Evolutionary conservation across 2,888 invertebrate species (phyloP), one percentile per base, ranked within the genome.

Genomic region (Lypha dubia): DNA sequence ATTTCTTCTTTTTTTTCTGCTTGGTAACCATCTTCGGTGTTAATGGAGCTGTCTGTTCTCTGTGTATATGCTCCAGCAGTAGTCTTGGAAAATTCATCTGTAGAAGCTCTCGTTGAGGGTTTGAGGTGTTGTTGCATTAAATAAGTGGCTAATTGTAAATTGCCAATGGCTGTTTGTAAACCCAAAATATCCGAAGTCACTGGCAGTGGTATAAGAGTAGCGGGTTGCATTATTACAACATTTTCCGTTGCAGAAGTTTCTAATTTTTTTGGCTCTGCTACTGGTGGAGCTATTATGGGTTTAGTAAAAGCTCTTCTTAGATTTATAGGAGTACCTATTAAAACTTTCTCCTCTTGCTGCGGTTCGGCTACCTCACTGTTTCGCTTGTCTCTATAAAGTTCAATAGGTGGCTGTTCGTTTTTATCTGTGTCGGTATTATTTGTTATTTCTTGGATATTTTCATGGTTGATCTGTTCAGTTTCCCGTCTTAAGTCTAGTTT

Each of bases 301-400:
- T 91, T 93, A 85, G 85, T 92, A 86, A 90, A 86, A 41, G 88
- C 88, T 63, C 89, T 90, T 5, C 91, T 87, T 5, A 89, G 89
- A 87, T 90, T 93, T 49, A 92, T 93, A 76, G 91, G 93, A 63
- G 91, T 91, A 58, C 91, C 93, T 79, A 91, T 93, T 67, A 91
- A 88, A 51, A 91, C 91, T 86, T 88, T 93, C 79, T 92, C 92
- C 58, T 90, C 92, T 62, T 87, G 88, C 17, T 83, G 58, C 1
- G 53, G n/a, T 15, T 22, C 13, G 0, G 38, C 22, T 13, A 82
- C 51, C 3, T 74, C 7, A 7, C 7, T n/a, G 9, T 0, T 1
- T 1, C 84, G 85, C 5, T 60, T 1, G 75, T 79, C 20, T 60
- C 2, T n/a, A 24, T 58, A 7, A 11, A 9, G 0, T 8, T 56